phyloP scores from a whole-genome alignment of 1,140 invertebrate genomes.

The Melanaphis sacchari region DNA sequence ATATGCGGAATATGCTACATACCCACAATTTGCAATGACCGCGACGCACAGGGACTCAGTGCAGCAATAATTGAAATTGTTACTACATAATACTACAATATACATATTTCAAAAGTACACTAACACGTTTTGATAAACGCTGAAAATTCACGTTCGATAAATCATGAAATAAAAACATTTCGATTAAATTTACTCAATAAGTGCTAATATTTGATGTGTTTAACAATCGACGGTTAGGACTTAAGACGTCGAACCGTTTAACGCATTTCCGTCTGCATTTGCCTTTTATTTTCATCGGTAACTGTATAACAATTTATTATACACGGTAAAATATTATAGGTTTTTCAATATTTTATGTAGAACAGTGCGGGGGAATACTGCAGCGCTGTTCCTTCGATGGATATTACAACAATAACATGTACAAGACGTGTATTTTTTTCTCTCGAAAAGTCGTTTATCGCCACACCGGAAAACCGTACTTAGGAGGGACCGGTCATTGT shows the following conservation, averaged over 20 bases:
- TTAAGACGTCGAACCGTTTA: background rate
- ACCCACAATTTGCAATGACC: too few species aligned
- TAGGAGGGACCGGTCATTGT: background rate
- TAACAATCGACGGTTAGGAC: background rate
- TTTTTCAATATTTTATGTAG: background rate
- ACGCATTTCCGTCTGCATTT: background rate
- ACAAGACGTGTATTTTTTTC: background rate
- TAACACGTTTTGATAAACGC: background rate
- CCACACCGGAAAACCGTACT: constrained; percentile 37
- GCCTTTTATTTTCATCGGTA: background rate
- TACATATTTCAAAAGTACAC: too few species aligned
- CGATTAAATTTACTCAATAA: too few species aligned
- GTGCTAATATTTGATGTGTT: background rate
- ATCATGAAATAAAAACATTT: background rate
- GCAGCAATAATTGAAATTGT: too few species aligned
- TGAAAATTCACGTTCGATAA: background rate
- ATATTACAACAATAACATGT: background rate
- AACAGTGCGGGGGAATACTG: background rate
- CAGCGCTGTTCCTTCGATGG: too few species aligned
- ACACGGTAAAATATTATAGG: background rate
- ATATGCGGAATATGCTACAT: too few species aligned
- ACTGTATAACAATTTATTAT: background rate
- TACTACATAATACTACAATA: too few species aligned
- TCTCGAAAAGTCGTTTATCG: background rate
- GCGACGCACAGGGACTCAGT: too few species aligned